Conservation (phyloP, 2,888 invertebrate genomes). For the Lochmaea crataegi region DNA sequence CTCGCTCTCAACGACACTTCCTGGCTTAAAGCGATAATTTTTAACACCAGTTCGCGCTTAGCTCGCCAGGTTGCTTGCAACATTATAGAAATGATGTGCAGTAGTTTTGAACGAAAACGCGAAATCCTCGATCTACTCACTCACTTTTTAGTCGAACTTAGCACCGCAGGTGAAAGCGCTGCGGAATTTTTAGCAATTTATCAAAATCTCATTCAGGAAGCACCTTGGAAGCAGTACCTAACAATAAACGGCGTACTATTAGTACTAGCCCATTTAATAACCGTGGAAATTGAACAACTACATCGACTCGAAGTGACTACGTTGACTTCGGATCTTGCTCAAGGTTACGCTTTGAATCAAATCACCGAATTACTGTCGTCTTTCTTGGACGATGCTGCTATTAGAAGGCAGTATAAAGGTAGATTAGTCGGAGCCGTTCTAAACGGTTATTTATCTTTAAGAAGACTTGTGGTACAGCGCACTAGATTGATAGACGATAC, state of each 20-base stretch:
- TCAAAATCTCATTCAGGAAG: constrained; percentile 84
- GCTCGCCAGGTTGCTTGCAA: constrained; percentile 91
- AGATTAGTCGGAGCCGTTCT: constrained; percentile 86
- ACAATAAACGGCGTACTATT: constrained; percentile 83
- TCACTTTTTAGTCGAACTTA: constrained; percentile 87
- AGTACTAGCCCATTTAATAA: constrained; percentile 86
- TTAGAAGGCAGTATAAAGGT: constrained; percentile 91
- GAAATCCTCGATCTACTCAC: constrained; percentile 89
- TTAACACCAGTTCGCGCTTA: constrained; percentile 90
- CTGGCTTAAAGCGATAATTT: constrained; percentile 93
- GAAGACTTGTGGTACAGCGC: constrained; percentile 92
- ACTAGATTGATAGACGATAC: constrained; percentile 96
- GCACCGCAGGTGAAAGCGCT: constrained; percentile 90
- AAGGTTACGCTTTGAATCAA: constrained; percentile 92
- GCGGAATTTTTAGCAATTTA: constrained; percentile 91
- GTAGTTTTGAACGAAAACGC: constrained; percentile 74
- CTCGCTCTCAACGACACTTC: constrained; percentile 76
- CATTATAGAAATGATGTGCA: constrained; percentile 86
- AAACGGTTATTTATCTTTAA: constrained; percentile 92
- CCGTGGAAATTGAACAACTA: constrained; percentile 88
- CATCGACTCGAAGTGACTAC: constrained; percentile 92
- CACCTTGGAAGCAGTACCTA: constrained; percentile 94
- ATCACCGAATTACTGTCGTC: constrained; percentile 85
- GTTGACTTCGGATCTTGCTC: constrained; percentile 91
- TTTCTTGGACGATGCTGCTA: constrained; percentile 88